phyloP scores from a whole-genome alignment of 2,888 invertebrate genomes.

The Atethmia centrago region DNA sequence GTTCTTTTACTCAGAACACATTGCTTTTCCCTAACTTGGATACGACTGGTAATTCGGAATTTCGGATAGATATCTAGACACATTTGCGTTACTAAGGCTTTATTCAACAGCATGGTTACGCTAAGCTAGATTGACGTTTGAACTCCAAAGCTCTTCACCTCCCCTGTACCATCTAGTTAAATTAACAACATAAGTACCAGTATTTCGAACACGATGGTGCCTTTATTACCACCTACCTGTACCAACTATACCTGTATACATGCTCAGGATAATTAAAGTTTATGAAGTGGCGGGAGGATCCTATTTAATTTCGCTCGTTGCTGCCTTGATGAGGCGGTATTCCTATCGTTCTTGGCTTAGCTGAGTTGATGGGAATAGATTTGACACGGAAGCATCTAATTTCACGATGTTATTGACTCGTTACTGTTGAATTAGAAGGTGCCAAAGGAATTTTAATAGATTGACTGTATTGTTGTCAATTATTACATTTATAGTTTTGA shows the following conservation, averaged over 20 bases:
- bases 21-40: conserved; percentile 27
- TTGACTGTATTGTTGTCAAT: background rate
- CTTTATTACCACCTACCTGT: conserved; percentile 37
- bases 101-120: background rate
- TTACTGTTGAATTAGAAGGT: conserved; percentile 28
- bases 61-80: background rate
- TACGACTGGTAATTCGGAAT: background rate
- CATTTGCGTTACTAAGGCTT: background rate
- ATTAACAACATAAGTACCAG: conserved; percentile 23
- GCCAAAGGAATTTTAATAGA: conserved; percentile 8
- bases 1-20: conserved; percentile 27
- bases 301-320: conserved; percentile 60
- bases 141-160: conserved; percentile 2
- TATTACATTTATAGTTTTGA: no score
- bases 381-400: conserved; percentile 19
- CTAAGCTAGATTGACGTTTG: conserved; percentile 5
- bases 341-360: conserved; percentile 40
- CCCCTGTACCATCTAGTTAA: background rate
- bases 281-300: conserved; percentile 54
- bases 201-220: conserved; percentile 21
- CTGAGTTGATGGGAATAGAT: conserved; percentile 29
- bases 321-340: conserved; percentile 39
- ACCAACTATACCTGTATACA: conserved; percentile 13
- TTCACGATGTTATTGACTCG: conserved; percentile 32
- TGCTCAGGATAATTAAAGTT: conserved; percentile 53